Base-by-base conservation (phyloP, 92 coral and sea anemone genomes). In the Porites divaricata region DNA sequence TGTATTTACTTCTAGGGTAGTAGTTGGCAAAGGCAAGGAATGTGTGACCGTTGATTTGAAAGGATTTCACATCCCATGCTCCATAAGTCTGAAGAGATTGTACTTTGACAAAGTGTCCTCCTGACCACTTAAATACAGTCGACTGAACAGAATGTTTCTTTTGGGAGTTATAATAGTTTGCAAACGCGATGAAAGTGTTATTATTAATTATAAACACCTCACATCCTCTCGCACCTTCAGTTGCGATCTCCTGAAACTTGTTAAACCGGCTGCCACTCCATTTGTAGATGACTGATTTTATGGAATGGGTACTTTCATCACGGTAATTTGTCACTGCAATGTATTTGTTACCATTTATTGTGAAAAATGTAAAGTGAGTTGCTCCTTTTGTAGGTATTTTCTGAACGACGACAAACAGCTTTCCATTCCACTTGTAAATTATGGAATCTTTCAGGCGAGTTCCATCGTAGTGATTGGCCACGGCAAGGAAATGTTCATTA, bases 81-180 rank as follows among this genome's bases (percentile, higher is more conserved):
- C 48, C 70, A 77, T 9, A 10, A 21, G 81, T 51, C 15, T 25
- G 81, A 62, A 77, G 67, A 57, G 81, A 77, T 45, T 77, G 81
- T 35, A 21, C 48, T 17, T 58, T 68, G 48, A 68, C 74, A 68
- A 59, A 59, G 56, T 70, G 80, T 35, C 85, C 80, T 20, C 69
- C 81, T 70, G 83, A 49, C 91, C 91, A 88, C 75, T 77, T 88
- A n/a, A 59, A 88, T 2, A 88, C 80, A 58, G 69, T 26, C 16
- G 91, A 88, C 10, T 72, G 88, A 45, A 73, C 75, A 17, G 71
- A 25, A 19, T 20, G 11, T 66, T 68, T 69, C 52, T 52, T 23
- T 56, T 25, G 62, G 21, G 68, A 68, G 77, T 68, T 77, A 76
- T 70, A 28, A 68, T 83, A 12, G 80, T 83, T 88, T 23, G 88